Evolutionary conservation across 2,797 vertebrate species (phyloP), one percentile per base, ranked within the genome.

Genomic region (Anguilla obscura): DNA sequence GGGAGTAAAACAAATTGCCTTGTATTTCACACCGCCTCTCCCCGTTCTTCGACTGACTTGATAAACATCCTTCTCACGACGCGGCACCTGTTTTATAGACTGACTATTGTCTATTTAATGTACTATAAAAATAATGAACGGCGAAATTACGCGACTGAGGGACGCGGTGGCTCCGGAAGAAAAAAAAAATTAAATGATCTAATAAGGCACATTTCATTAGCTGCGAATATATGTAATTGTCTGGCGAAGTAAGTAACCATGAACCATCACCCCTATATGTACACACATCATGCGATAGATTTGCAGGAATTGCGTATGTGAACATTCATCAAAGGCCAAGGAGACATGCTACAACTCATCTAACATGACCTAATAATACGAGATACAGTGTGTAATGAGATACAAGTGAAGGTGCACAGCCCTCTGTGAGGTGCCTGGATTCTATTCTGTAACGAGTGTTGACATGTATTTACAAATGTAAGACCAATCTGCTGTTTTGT

Each of bases 61-160:
- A 76, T 76, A 76, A 76, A 27, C 63, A 69, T 69, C 63, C 63
- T 69, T 69, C n/a, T 69, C 27, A 69, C 63, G 63, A 69, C 24
- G n/a, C 63, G 24, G 63, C 63, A 69, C 71, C 27, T 36, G 71
- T 36, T 71, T 33, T 76, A 76, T 76, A 33, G 71, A 36, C 30
- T 12, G 30, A 76, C 71, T 4, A 12, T 76, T 76, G 71, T 33
- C 9, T 16, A 76, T 12, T 76, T 76, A 36, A 76, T 33, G 27
- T 36, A 36, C 9, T 76, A 33, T 16, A 33, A 76, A 76, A 36
- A 36, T 76, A 76, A 76, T 36, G 2, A 76, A 36, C 36, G 71
- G 71, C 71, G 36, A 76, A 76, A 76, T 76, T 33, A 76, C 9
- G 71, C 63, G 7, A 7, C 63, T 27, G 24, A 69, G 63, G 63